Conservation (phyloP, 2,797 vertebrate genomes). For the Hyperoplus immaculatus region DNA sequence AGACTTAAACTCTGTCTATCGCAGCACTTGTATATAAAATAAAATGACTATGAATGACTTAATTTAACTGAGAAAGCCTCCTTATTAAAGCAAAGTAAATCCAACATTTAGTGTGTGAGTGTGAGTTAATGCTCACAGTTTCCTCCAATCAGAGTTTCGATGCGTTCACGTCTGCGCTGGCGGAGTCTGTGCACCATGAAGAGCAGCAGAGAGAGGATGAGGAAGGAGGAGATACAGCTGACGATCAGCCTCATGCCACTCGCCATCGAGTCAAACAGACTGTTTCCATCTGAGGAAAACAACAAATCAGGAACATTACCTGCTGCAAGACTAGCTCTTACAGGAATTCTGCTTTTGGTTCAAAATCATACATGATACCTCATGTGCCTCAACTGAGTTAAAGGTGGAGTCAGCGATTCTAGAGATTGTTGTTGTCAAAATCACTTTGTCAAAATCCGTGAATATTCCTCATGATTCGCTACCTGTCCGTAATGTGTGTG, state of each 20-base stretch:
- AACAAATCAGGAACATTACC: not conserved
- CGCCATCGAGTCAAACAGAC: constrained; percentile 98
- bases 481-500: too few species aligned
- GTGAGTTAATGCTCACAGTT: constrained; percentile 88
- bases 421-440: too few species aligned
- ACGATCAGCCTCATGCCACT: constrained; percentile 97
- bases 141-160: constrained; percentile 96
- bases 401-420: too few species aligned
- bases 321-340: not conserved
- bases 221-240: constrained; percentile 99
- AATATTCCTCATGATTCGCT: too few species aligned
- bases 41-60: not conserved
- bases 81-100: not conserved
- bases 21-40: not conserved
- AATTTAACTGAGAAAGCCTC: not conserved
- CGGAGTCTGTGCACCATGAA: constrained; percentile 99
- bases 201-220: constrained; percentile 97
- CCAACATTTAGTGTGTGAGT: not conserved
- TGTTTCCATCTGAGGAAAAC: constrained; percentile 90
- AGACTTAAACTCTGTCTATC: not conserved
- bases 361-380: not conserved
- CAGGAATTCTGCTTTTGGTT: not conserved
- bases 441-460: too few species aligned
- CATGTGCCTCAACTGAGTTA: not conserved
- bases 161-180: constrained; percentile 94